phyloP scores from a whole-genome alignment of 2,797 vertebrate genomes.

The Gymnothorax javanicus region DNA sequence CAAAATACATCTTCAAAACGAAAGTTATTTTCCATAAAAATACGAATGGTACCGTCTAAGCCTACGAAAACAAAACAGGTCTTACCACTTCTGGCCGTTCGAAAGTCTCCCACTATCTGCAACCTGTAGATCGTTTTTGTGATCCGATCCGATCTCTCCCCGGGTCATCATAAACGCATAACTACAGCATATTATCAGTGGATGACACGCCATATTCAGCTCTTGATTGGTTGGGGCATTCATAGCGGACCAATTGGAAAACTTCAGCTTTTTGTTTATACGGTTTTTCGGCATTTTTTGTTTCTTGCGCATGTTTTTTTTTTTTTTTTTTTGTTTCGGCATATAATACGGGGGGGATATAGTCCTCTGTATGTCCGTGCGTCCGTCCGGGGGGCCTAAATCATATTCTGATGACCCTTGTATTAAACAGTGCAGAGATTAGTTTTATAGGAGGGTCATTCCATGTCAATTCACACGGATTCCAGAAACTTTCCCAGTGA shows the following conservation, averaged over 20 bases:
- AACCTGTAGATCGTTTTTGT: not conserved
- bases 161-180: not conserved
- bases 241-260: conserved; percentile 57
- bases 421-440: no score
- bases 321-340: not conserved
- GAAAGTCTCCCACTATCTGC: not conserved
- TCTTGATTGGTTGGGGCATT: conserved; percentile 53
- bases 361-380: no score
- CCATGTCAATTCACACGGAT: no score
- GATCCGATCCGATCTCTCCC: not conserved
- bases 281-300: not conserved
- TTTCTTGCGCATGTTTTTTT: not conserved
- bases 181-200: conserved; percentile 23
- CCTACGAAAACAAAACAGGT: not conserved
- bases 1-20: not conserved
- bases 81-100: not conserved
- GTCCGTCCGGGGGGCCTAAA: no score
- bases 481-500: no score
- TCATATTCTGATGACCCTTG: no score
- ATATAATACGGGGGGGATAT: no score
- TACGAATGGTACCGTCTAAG: not conserved
- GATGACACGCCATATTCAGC: conserved; percentile 33
- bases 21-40: not conserved
- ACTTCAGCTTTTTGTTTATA: not conserved
- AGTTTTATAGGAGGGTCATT: no score